These are phyloP conservation scores for Psammodynastes pulverulentus DNA, from an alignment of 2,113 vertebrate species.

Conservation along the genomic window DNA sequence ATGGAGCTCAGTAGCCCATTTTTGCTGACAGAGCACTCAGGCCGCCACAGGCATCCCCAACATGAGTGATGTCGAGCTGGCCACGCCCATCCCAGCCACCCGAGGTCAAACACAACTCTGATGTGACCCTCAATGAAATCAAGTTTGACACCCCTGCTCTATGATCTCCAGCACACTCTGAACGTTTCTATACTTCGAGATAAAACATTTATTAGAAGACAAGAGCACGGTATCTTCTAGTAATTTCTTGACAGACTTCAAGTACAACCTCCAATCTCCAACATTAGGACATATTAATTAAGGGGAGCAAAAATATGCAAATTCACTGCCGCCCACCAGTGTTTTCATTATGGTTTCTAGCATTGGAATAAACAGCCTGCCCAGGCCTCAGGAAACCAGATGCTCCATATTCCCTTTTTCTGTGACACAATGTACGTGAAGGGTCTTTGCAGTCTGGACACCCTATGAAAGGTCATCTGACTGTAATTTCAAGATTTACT, in stretches of 20 bases:
- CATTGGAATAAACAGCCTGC: neutral
- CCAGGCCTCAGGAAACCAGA: neutral
- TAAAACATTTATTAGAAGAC: neutral
- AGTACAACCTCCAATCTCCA: neutral
- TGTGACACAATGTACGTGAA: neutral
- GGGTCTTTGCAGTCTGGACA: neutral
- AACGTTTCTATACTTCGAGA: neutral
- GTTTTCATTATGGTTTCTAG: neutral
- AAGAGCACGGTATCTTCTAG: neutral
- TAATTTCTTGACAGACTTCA: neutral
- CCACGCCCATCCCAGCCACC: too few species aligned
- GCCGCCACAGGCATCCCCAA: too few species aligned
- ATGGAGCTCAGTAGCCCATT: too few species aligned
- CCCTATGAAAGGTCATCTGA: neutral
- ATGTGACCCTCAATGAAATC: too few species aligned
- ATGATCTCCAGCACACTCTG: neutral
- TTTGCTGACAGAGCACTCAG: too few species aligned
- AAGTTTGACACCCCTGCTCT: too few species aligned
- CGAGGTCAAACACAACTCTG: too few species aligned
- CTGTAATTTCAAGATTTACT: neutral
- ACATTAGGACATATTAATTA: neutral
- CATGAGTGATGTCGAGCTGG: too few species aligned
- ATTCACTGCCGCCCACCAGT: neutral
- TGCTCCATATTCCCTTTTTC: neutral
- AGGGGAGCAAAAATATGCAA: slow-evolving; percentile 14